Base-by-base conservation (phyloP, 2,888 invertebrate genomes). In the Cerceris ruficornis region DNA sequence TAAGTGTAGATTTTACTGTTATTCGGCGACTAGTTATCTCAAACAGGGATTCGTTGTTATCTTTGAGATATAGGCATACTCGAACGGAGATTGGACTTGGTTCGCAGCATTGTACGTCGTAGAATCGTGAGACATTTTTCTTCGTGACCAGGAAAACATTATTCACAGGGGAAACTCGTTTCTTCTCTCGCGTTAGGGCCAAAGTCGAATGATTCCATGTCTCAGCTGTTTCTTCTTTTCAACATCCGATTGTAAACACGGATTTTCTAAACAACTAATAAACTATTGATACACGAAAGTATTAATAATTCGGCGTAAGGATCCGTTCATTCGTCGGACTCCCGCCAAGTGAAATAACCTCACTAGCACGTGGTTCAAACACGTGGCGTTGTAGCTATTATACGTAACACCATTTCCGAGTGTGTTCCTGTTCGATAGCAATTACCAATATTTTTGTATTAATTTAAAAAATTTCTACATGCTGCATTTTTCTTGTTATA, bases 31-130 rank as follows among this genome's bases (percentile, higher is more conserved):
- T 62, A 78, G 74, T 73, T 84, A 83, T 85, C 85, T 77, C 69
- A 43, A 71, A 74, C 69, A 65, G 73, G 75, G 82, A 83, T 80
- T 83, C 80, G 73, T 57, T 61, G 83, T 85, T 85, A 85, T 85
- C 85, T 81, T 62, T 17, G 76, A 83, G 85, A 85, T 85, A 84
- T 78, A 85, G 71, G 15, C 75, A 64, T 66, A 76, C 83, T 82
- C 75, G 81, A 83, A 67, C 72, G 61, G 50, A 72, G 80, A 83
- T 81, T 82, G 74, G 80, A 77, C 81, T 64, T 61, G 66, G 74
- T 65, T 83, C 78, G 65, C 57, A 69, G 70, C 50, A 7, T 69
- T 57, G 15, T 50, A 58, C 69, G 65, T 71, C 64, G 59, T 74
- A 65, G 61, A 66, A 66, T 72, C 71, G 50, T 50, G 58, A 50